Conservation (phyloP, 2,113 vertebrate species). For the Callaeas wilsoni region DNA sequence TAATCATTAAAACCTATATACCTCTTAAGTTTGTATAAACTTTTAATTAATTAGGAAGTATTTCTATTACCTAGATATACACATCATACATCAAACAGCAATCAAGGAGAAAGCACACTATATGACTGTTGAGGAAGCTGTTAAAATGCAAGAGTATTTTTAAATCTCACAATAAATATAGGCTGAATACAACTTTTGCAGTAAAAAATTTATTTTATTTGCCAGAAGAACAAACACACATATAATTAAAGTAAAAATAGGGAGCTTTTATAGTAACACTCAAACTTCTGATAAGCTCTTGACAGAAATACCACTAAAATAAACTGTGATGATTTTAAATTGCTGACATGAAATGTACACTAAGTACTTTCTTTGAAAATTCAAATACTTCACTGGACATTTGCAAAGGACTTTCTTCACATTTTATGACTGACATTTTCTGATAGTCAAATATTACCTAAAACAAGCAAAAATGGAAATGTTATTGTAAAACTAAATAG, state of each 20-base stretch:
- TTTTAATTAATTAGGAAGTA: not conserved
- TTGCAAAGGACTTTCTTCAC: not conserved
- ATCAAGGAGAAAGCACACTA: not conserved
- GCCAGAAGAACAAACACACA: not conserved
- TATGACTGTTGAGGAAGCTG: not conserved
- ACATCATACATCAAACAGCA: not conserved
- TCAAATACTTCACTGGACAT: not conserved
- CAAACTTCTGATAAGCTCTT: not conserved
- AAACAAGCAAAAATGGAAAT: not conserved
- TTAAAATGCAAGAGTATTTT: not conserved
- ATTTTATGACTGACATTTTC: not conserved
- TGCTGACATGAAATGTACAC: not conserved
- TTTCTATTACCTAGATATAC: not conserved
- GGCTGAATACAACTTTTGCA: not conserved
- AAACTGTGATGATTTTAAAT: not conserved
- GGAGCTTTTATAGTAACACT: not conserved
- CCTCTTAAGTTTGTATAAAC: not conserved
- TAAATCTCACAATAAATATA: not conserved
- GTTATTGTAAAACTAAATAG: not conserved
- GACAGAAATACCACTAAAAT: not conserved
- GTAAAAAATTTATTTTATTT: not conserved
- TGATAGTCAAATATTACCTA: not conserved
- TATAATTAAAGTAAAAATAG: not conserved
- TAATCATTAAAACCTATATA: not conserved
- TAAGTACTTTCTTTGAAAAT: not conserved